phyloP scores from a whole-genome alignment of 35 echinoderm and acorn worm species.

The Apostichopus parvimensis region DNA sequence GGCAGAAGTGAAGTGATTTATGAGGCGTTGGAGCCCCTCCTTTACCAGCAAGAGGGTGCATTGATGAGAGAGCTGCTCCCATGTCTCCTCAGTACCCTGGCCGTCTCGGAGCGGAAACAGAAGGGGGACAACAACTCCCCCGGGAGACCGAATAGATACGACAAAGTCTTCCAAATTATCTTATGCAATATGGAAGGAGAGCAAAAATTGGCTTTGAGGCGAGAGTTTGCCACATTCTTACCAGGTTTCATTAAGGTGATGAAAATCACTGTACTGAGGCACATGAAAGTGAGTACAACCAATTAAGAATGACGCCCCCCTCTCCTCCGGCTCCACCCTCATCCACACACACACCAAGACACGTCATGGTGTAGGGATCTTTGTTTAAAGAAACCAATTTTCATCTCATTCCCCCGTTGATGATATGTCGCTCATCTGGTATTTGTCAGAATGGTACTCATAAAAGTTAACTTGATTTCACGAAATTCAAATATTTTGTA shows the following conservation, averaged over 20 bases:
- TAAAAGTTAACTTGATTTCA: no score
- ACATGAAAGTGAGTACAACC: constrained; percentile 75
- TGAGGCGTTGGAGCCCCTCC: constrained; percentile 68
- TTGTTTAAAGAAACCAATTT: no score
- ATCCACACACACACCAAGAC: no score
- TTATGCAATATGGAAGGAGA: constrained; percentile 87
- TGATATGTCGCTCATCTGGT: no score
- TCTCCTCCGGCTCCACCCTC: no score
- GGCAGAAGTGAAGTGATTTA: constrained; percentile 80
- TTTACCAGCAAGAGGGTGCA: constrained; percentile 71
- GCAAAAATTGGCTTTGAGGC: constrained; percentile 74
- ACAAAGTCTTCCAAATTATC: constrained; percentile 74
- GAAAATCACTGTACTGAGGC: constrained; percentile 76
- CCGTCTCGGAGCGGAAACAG: constrained; percentile 63
- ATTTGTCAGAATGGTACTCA: no score
- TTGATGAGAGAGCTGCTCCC: constrained; percentile 70
- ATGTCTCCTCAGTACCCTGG: constrained; percentile 70
- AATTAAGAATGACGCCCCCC: no score
- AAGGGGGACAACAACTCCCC: constrained; percentile 16
- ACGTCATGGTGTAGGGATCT: no score
- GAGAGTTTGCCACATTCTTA: constrained; percentile 63
- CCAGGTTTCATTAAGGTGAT: constrained; percentile 62
- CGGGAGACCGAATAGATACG: constrained; percentile 64
- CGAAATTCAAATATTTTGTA: no score
- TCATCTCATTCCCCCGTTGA: no score